Evolutionary conservation across 2,113 vertebrate species (phyloP).

Genomic region (Pelecanoides urinatrix): DNA sequence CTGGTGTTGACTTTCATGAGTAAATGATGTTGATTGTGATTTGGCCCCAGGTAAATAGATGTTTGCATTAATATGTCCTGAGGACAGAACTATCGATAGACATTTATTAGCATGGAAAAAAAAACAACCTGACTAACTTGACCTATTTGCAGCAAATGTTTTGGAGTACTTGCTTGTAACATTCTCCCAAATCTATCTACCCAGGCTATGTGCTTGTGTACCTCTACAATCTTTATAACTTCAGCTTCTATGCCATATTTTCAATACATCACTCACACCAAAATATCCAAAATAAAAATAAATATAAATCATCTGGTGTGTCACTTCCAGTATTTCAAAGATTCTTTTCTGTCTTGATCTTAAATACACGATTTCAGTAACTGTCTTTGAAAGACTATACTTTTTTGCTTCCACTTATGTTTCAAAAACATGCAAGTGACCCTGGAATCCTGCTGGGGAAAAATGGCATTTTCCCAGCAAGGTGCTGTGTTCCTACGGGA

Average conservation of each 20-base stretch:
- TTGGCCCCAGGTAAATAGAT: neutral
- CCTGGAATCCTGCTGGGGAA: constrained; percentile 3
- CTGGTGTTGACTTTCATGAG: neutral
- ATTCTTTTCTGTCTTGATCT: constrained; percentile 9
- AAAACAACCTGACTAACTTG: neutral
- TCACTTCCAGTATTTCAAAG: constrained; percentile 1
- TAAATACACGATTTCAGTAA: constrained; percentile 2
- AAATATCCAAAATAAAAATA: neutral
- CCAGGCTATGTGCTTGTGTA: neutral
- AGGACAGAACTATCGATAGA: neutral
- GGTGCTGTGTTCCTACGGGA: neutral
- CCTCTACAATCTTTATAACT: neutral
- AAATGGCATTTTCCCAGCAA: constrained; percentile 36
- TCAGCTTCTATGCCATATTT: neutral
- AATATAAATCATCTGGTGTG: neutral
- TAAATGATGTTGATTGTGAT: neutral
- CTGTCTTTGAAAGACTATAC: neutral
- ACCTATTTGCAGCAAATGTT: neutral
- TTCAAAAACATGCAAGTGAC: constrained; percentile 21
- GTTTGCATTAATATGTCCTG: neutral
- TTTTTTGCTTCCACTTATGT: neutral
- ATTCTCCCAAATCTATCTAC: neutral
- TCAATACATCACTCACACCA: neutral
- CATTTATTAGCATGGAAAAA: neutral
- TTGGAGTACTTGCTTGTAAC: neutral